A percentile compares a stretch with the other conserved stretches of the same genome.
Conservation (phyloP, 2,888 invertebrate genomes). For the Cecidostiba fungosa region DNA sequence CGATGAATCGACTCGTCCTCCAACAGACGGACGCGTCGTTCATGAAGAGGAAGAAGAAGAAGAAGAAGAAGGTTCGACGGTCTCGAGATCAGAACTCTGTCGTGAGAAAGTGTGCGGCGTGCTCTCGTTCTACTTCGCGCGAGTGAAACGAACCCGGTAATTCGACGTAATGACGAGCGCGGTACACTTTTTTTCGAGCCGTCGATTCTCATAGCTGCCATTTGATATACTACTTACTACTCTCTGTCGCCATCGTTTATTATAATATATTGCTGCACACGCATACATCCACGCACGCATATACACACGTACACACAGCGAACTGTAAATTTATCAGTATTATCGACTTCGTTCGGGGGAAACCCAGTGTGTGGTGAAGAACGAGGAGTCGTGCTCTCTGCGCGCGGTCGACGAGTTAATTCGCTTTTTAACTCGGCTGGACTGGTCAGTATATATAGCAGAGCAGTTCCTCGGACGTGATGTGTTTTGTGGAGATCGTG, state of each 20-base stretch:
- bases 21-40: background rate
- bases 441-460: background rate
- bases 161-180: constrained; percentile 6
- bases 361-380: background rate
- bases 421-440: constrained; percentile 27
- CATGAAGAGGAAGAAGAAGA: background rate
- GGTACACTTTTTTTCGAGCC: background rate
- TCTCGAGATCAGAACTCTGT: background rate
- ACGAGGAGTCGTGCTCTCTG: background rate
- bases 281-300: background rate
- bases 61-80: background rate
- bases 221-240: constrained; percentile 25
- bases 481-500: background rate
- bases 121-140: background rate
- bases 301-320: constrained; percentile 30
- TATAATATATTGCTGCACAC: background rate
- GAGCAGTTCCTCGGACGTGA: background rate
- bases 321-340: constrained; percentile 72
- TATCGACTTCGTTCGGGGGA: constrained; percentile 62
- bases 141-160: constrained; percentile 28
- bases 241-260: background rate
- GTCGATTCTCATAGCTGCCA: constrained; percentile 49
- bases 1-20: constrained; percentile 2
- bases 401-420: background rate
- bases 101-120: background rate